Conservation (phyloP, 2,888 invertebrate species). For the Lasioglossum marginatum region DNA sequence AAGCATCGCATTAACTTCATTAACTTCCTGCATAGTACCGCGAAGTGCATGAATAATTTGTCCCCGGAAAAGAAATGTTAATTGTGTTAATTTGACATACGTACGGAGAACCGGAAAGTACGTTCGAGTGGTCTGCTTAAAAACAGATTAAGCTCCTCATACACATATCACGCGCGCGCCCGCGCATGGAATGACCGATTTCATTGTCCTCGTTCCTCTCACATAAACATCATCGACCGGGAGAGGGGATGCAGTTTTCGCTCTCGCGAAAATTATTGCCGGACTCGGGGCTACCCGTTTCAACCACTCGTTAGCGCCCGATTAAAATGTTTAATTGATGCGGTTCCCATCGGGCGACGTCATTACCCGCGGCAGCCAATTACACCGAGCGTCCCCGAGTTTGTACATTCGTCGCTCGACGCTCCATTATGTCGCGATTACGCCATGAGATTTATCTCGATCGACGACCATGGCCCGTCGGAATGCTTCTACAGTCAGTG, state of each 20-base stretch:
- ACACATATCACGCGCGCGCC: neutral
- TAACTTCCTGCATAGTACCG: no score
- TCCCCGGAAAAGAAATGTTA: no score
- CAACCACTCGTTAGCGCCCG: conserved; percentile 43
- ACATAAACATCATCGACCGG: conserved; percentile 1
- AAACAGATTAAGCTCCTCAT: neutral
- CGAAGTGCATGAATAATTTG: no score
- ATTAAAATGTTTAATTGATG: conserved; percentile 63
- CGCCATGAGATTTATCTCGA: conserved; percentile 25
- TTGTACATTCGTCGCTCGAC: conserved; percentile 22
- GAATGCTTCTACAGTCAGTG: neutral
- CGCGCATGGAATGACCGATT: neutral
- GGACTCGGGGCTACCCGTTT: conserved; percentile 26
- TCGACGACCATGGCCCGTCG: neutral
- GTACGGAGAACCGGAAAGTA: neutral
- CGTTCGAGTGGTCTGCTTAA: neutral
- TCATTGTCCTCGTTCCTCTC: neutral
- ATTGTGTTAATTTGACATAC: no score
- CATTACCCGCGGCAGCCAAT: conserved; percentile 54
- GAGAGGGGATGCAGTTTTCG: conserved; percentile 12
- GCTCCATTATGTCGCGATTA: conserved; percentile 37
- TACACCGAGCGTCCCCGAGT: conserved; percentile 40
- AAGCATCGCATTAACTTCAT: no score
- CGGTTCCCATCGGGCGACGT: conserved; percentile 41
- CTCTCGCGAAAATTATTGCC: conserved; percentile 38